These are phyloP conservation scores for Mormyrops attenuatus DNA, from an alignment of 2,797 vertebrate genomes.

Conservation along the genomic window DNA sequence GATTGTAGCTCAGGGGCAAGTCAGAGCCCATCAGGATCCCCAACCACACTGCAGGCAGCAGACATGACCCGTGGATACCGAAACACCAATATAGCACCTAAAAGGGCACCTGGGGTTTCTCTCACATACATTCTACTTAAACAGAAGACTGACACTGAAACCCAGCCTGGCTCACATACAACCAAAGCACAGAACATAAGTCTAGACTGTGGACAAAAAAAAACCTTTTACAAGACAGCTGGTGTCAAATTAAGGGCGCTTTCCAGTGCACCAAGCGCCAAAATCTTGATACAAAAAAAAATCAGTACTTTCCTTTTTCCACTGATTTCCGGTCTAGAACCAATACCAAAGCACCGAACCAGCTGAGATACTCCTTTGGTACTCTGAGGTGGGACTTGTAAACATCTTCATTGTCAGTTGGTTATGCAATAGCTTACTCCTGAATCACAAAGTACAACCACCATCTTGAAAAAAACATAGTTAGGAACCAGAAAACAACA, in stretches of 20 bases:
- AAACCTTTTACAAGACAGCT: not conserved
- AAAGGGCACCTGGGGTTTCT: not conserved
- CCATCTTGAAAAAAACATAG: not conserved
- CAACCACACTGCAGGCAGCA: not conserved
- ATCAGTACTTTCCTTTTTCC: not conserved
- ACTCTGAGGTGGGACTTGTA: not conserved
- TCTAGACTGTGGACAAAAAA: not conserved
- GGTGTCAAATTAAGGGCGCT: not conserved
- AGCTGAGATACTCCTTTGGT: not conserved
- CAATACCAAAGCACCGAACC: not conserved
- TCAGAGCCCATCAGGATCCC: not conserved
- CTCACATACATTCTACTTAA: not conserved
- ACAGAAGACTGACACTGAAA: too few relatives aligned
- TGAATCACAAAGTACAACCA: not conserved
- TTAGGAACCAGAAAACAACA: not conserved
- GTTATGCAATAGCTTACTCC: not conserved
- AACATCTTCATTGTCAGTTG: not conserved
- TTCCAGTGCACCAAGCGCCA: not conserved
- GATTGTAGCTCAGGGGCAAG: not conserved
- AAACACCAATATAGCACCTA: not conserved
- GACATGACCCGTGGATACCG: not conserved
- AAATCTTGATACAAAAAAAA: not conserved
- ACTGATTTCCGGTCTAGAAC: not conserved
- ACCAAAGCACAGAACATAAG: not conserved
- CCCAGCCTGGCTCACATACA: not conserved